Conservation (phyloP, 2,113 vertebrate species). For the Motacilla alba region DNA sequence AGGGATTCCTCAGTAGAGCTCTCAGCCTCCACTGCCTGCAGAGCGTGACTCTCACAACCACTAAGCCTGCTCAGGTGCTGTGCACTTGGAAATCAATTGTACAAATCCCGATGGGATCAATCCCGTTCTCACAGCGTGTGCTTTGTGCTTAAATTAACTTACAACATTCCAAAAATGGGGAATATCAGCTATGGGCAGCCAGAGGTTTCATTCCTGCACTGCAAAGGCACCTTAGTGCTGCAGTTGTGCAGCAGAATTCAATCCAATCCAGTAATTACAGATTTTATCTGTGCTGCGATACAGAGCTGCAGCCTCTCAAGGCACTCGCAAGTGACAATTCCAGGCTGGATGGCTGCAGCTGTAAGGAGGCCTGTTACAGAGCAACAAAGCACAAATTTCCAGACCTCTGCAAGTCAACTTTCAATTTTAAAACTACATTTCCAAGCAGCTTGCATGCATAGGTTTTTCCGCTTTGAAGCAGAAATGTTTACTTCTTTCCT, state of each 20-base stretch:
- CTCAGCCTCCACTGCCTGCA: fast-evolving
- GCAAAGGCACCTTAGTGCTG: not conserved
- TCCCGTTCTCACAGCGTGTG: fast-evolving
- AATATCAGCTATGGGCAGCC: not conserved
- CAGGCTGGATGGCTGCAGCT: not conserved
- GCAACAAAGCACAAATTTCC: not conserved
- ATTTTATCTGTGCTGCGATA: not conserved
- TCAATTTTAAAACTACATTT: not conserved
- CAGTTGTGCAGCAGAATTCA: not conserved
- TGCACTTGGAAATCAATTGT: not conserved
- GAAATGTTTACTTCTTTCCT: not conserved
- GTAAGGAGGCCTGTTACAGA: not conserved
- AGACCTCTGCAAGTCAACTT: not conserved
- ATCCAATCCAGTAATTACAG: not conserved
- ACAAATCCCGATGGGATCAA: not conserved
- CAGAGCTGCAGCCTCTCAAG: not conserved
- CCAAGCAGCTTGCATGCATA: not conserved
- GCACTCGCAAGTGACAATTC: not conserved
- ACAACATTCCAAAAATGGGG: fast-evolving
- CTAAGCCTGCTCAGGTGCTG: not conserved
- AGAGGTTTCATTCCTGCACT: not conserved
- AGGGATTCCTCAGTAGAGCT: not conserved
- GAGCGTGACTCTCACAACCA: not conserved
- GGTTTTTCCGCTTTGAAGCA: not conserved
- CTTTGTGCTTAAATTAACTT: not conserved